phyloP scores from a whole-genome alignment of 2,888 invertebrate genomes.

The Crepidodera aurea region DNA sequence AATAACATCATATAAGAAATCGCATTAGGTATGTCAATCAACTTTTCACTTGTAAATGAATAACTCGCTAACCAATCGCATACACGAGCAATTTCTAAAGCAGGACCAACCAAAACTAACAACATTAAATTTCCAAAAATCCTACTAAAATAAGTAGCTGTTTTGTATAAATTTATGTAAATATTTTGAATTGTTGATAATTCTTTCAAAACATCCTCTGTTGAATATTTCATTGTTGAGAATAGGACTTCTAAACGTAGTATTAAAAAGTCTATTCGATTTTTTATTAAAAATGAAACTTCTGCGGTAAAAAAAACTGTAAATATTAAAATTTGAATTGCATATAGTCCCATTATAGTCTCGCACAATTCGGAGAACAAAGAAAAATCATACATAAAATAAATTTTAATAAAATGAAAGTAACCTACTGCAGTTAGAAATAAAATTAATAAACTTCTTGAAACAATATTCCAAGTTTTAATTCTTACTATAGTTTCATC shows the following conservation, averaged over 20 bases:
- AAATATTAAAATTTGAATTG: neutral
- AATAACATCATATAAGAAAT: neutral
- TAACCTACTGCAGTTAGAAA: neutral
- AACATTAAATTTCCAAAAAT: slow-evolving; percentile 2
- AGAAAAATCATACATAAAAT: neutral
- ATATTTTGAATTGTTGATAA: neutral
- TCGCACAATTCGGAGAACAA: no score
- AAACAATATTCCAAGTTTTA: neutral
- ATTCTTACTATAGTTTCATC: neutral
- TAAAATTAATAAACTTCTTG: neutral
- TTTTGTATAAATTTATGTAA: neutral
- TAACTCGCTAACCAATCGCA: neutral
- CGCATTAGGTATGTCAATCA: neutral
- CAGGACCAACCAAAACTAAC: neutral
- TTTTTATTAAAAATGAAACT: neutral
- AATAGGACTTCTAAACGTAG: neutral
- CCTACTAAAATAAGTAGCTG: neutral
- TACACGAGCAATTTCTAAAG: neutral
- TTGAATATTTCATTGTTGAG: neutral
- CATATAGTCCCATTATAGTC: neutral
- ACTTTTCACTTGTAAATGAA: neutral
- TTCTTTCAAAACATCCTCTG: neutral
- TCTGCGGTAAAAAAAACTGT: neutral
- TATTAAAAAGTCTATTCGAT: neutral
- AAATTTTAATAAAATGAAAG: neutral